Conservation (phyloP, 1,140 invertebrate genomes). For the Mylabris phalerata region DNA sequence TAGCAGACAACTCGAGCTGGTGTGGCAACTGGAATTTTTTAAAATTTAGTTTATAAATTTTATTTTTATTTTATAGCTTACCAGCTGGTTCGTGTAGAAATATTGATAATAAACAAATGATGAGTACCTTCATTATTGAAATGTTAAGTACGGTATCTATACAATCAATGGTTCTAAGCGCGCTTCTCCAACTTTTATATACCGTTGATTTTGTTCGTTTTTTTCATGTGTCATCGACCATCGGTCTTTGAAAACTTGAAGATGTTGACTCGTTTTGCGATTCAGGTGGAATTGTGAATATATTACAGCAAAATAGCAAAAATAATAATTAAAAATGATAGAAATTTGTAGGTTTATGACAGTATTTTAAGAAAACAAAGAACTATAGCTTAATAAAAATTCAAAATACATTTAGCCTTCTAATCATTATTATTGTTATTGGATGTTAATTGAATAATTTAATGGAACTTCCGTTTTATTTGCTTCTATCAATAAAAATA, state of each 20-base stretch:
- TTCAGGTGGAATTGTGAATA: neutral
- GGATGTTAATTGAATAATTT: slow-evolving; percentile 3
- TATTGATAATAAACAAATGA: neutral
- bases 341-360: neutral
- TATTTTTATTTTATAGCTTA: neutral
- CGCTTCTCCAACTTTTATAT: slow-evolving; percentile 15
- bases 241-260: slow-evolving; percentile 8
- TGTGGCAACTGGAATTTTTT: slow-evolving; percentile 21
- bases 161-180: slow-evolving; percentile 5
- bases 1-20: slow-evolving; percentile 71
- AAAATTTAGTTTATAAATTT: neutral
- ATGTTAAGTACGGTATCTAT: neutral
- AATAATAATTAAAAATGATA: neutral
- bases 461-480: neutral
- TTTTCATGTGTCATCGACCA: slow-evolving; percentile 13
- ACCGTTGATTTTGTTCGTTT: slow-evolving; percentile 10
- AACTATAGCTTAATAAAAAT: no score
- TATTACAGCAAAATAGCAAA: neutral
- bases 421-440: no score
- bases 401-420: no score
- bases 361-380: no score
- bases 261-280: neutral
- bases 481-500: neutral
- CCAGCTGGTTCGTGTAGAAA: neutral
- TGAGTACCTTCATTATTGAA: neutral